Percentiles rank a stretch among this genome's conserved stretches.
phyloP scores from a whole-genome alignment of 2,113 vertebrate genomes.

The Ibidorhyncha struthersii region DNA sequence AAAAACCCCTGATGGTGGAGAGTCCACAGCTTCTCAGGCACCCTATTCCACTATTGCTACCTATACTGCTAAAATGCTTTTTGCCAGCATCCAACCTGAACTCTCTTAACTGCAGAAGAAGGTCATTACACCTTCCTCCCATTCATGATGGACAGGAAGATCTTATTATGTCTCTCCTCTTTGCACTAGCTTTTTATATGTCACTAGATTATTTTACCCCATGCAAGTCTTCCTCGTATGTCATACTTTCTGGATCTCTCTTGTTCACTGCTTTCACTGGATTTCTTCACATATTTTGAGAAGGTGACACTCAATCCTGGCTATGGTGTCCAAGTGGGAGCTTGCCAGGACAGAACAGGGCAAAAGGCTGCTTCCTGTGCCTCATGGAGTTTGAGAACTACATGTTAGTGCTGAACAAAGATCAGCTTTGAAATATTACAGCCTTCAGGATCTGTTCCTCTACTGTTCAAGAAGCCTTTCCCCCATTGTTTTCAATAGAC shows the following conservation, averaged over 20 bases:
- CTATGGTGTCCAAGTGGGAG: background rate
- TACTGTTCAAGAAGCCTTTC: background rate
- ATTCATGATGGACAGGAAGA: background rate
- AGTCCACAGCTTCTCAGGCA: background rate
- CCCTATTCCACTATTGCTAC: fast-evolving
- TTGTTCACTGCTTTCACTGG: background rate
- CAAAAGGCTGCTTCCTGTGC: background rate
- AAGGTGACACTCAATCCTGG: background rate
- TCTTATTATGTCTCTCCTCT: background rate
- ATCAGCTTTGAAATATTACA: background rate
- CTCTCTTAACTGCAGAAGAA: background rate
- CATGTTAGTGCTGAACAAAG: background rate
- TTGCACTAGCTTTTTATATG: background rate
- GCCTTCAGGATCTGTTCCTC: background rate
- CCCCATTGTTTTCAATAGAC: background rate
- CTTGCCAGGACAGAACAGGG: background rate
- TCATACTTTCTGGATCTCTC: background rate
- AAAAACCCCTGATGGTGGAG: background rate
- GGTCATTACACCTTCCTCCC: background rate
- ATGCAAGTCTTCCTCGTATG: background rate
- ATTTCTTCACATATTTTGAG: background rate
- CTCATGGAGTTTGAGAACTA: background rate
- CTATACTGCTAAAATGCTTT: background rate
- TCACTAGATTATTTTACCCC: background rate
- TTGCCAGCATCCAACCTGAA: background rate